A percentile compares a stretch with the other conserved stretches of the same genome.
Evolutionary conservation across 2,888 invertebrate species (phyloP).

Genomic region (Plagodis pulveraria): DNA sequence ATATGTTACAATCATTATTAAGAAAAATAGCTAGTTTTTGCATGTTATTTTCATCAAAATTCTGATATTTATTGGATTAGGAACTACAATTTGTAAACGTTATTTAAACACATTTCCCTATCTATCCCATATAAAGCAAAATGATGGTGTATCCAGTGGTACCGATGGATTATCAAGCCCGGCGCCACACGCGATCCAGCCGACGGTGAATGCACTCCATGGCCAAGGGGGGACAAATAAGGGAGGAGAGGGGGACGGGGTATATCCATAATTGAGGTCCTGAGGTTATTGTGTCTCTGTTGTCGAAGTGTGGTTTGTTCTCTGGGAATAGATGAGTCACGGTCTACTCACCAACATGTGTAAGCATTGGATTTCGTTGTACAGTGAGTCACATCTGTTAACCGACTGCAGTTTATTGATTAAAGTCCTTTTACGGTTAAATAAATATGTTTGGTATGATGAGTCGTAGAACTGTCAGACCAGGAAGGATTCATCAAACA

Average conservation of each 20-base stretch:
- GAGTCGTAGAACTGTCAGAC: too few species aligned
- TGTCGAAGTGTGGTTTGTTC: constrained; percentile 17
- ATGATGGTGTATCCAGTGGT: constrained; percentile 44
- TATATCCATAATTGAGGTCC: constrained; percentile 54
- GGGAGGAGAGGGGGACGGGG: constrained; percentile 16
- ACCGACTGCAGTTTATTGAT: neutral
- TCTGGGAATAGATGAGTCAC: constrained; percentile 15
- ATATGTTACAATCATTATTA: too few species aligned
- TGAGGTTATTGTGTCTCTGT: constrained; percentile 46
- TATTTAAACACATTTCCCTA: neutral
- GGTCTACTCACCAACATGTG: neutral
- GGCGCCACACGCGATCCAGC: constrained; percentile 75
- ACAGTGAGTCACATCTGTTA: neutral
- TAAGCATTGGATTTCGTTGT: neutral
- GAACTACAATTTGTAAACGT: too few species aligned
- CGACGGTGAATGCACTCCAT: constrained; percentile 75
- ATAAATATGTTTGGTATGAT: too few species aligned
- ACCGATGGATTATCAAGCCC: constrained; percentile 63
- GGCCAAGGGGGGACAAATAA: constrained; percentile 25
- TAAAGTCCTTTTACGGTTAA: too few species aligned
- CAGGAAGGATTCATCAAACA: too few species aligned
- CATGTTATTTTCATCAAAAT: too few species aligned
- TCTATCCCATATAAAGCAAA: constrained; percentile 16
- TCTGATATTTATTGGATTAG: too few species aligned
- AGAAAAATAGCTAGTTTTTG: too few species aligned